A percentile compares a stretch with the other conserved stretches of the same genome.
These are phyloP conservation scores for Silurus aristotelis DNA, from an alignment of 2,797 vertebrate species.

Conservation along the genomic window DNA sequence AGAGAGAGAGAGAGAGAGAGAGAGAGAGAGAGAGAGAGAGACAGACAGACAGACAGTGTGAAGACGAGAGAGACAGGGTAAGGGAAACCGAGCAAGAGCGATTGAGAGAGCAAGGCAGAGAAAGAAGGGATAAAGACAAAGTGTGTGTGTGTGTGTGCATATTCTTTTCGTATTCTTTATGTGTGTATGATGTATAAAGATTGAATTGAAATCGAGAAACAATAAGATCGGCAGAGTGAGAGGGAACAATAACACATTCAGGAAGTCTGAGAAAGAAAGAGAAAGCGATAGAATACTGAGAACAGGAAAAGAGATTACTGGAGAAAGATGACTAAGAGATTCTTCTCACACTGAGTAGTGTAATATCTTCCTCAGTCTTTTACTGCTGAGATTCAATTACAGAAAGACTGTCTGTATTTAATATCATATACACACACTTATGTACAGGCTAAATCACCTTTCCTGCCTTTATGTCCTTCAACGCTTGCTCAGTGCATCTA, in stretches of 20 bases:
- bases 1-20: not conserved
- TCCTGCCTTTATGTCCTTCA: not conserved
- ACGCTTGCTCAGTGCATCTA: not conserved
- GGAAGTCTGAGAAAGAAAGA: not conserved
- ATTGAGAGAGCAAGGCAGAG: too few species aligned
- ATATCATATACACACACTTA: constrained; percentile 22
- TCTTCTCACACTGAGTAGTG: constrained; percentile 19
- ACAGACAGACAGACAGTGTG: too few species aligned
- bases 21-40: not conserved
- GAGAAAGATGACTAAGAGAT: constrained; percentile 21
- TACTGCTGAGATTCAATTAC: constrained; percentile 28
- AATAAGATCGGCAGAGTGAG: not conserved
- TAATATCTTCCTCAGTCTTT: constrained; percentile 26
- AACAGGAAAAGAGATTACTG: not conserved
- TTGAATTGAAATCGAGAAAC: not conserved
- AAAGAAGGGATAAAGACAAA: too few species aligned
- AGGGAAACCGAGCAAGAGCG: not conserved
- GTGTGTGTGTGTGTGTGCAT: too few species aligned
- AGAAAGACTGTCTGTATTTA: constrained; percentile 5
- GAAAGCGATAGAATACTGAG: not conserved
- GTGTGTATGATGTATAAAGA: too few species aligned
- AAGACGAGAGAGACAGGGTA: not conserved
- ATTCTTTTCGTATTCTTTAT: too few species aligned
- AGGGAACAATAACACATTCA: too few species aligned
- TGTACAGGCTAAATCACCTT: constrained; percentile 1